phyloP scores from a whole-genome alignment of 2,888 invertebrate species.

The Julus scandinavius region DNA sequence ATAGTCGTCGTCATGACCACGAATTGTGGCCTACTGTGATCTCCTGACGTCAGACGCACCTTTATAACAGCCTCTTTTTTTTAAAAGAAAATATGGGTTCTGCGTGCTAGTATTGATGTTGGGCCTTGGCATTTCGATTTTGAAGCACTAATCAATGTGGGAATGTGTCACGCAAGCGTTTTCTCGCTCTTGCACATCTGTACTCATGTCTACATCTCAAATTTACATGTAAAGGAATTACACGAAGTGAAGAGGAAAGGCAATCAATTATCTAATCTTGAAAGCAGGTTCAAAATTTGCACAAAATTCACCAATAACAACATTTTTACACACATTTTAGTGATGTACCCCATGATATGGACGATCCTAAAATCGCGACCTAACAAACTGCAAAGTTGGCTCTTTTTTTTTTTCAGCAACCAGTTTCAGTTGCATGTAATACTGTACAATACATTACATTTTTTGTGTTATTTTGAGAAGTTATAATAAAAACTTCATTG shows the following conservation, averaged over 20 bases:
- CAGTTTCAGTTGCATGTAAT: too few species aligned
- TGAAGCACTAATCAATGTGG: not conserved
- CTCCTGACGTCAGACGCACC: not conserved
- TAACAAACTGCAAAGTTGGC: too few species aligned
- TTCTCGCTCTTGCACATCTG: not conserved
- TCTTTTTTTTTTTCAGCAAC: too few species aligned
- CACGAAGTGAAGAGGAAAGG: not conserved
- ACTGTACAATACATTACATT: too few species aligned
- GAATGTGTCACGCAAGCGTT: not conserved
- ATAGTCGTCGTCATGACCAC: slow-evolving; percentile 43
- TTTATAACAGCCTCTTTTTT: not conserved
- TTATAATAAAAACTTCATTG: too few species aligned
- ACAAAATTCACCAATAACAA: too few species aligned
- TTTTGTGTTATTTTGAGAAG: too few species aligned
- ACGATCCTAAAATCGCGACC: too few species aligned
- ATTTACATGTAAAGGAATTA: too few species aligned
- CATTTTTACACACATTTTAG: too few species aligned
- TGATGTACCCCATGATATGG: too few species aligned
- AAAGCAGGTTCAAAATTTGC: too few species aligned
- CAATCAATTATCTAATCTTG: not conserved
- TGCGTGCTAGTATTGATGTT: slow-evolving; percentile 25
- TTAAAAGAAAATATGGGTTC: slow-evolving; percentile 23
- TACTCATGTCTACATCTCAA: not conserved
- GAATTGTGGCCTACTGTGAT: slow-evolving; percentile 1
- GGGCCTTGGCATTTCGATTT: not conserved